phyloP scores from a whole-genome alignment of 2,113 vertebrate genomes.

The Amia ocellicauda region DNA sequence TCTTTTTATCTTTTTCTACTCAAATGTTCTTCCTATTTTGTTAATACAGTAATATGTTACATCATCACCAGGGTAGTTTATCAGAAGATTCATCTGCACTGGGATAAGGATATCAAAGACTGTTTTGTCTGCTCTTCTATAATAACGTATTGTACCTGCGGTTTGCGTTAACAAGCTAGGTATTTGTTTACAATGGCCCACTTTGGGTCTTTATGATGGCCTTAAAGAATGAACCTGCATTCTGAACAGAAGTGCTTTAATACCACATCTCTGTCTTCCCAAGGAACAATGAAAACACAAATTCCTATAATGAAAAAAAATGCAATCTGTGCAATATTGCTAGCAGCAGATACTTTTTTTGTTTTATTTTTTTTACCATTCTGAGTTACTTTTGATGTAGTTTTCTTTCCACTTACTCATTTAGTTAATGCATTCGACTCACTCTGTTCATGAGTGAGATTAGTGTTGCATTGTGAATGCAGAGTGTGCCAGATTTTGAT shows the following conservation, averaged over 20 bases:
- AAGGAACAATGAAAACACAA: constrained; percentile 24
- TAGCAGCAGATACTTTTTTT: too few species aligned
- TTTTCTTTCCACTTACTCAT: too few species aligned
- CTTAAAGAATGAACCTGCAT: constrained; percentile 20
- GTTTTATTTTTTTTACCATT: too few species aligned
- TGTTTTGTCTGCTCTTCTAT: constrained; percentile 70
- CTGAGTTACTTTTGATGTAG: too few species aligned
- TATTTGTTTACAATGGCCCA: constrained; percentile 65
- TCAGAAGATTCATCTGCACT: constrained; percentile 58
- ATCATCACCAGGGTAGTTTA: constrained; percentile 60
- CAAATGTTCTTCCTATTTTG: too few species aligned
- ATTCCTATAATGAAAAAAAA: too few species aligned
- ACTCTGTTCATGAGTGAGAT: too few species aligned
- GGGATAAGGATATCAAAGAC: constrained; percentile 64
- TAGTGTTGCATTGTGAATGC: too few species aligned
- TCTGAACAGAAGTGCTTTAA: constrained; percentile 47
- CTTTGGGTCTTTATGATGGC: constrained; percentile 57
- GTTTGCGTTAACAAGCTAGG: constrained; percentile 51
- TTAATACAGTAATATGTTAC: constrained; percentile 54
- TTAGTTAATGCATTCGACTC: too few species aligned
- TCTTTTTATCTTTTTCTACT: too few species aligned
- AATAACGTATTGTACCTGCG: constrained; percentile 58
- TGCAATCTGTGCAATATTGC: too few species aligned
- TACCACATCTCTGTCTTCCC: constrained; percentile 30
- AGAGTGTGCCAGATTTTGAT: too few species aligned